A percentile compares a stretch with the other conserved stretches of the same genome.
Conservation (phyloP, 2,888 invertebrate genomes). For the Platynereis dumerilii region DNA sequence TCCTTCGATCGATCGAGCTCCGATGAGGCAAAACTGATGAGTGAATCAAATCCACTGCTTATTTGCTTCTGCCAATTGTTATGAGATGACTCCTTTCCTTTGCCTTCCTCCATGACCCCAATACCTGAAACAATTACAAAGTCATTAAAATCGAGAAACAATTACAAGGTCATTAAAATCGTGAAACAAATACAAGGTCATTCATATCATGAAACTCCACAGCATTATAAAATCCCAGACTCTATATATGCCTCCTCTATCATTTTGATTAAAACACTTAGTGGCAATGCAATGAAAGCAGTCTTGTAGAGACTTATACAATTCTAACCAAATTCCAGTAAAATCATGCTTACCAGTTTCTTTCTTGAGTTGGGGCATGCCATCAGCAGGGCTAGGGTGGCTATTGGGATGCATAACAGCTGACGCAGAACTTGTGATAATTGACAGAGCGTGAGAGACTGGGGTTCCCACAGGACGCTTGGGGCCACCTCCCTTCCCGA, state of each 20-base stretch:
- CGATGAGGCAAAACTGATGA: constrained; percentile 91
- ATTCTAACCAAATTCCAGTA: too few species aligned
- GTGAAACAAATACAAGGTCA: not conserved
- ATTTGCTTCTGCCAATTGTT: constrained; percentile 85
- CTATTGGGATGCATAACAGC: too few species aligned
- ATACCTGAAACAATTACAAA: not conserved
- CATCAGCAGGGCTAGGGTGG: too few species aligned
- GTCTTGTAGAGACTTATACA: too few species aligned
- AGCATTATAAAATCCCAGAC: too few species aligned
- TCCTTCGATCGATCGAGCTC: constrained; percentile 72
- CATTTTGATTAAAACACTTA: too few species aligned
- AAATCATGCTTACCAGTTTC: too few species aligned
- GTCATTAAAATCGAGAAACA: constrained; percentile 2
- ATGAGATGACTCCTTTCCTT: constrained; percentile 37
- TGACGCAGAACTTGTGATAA: too few species aligned
- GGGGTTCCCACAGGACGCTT: not conserved
- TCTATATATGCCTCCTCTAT: too few species aligned
- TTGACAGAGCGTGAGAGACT: not conserved
- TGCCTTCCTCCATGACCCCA: not conserved
- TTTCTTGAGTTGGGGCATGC: too few species aligned
- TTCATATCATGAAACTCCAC: not conserved
- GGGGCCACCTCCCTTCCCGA: not conserved
- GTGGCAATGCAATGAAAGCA: too few species aligned
- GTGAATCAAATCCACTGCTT: constrained; percentile 89
- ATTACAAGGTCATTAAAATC: not conserved